phyloP scores from a whole-genome alignment of 2,888 invertebrate genomes.

The Diplolepis rosae region DNA sequence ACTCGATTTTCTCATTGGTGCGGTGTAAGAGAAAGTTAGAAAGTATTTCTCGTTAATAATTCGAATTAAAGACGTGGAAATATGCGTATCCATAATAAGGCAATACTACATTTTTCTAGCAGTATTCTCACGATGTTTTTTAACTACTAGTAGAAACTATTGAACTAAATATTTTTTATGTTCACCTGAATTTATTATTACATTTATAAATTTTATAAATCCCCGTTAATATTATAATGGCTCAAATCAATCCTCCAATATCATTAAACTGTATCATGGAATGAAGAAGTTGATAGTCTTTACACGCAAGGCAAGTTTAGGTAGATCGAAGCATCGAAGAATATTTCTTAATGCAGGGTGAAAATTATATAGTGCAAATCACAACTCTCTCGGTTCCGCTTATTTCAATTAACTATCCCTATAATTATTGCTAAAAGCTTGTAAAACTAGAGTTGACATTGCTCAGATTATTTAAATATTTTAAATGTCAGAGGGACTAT shows the following conservation, averaged over 20 bases:
- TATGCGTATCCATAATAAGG: not conserved
- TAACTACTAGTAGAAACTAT: too few relatives aligned
- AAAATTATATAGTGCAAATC: not conserved
- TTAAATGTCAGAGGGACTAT: too few relatives aligned
- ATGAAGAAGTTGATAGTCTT: not conserved
- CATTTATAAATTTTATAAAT: too few relatives aligned
- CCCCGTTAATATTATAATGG: too few relatives aligned
- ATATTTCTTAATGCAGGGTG: not conserved
- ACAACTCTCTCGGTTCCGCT: not conserved
- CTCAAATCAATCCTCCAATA: not conserved
- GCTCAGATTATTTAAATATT: too few relatives aligned
- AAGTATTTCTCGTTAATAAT: constrained; percentile 11
- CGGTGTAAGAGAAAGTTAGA: constrained; percentile 18
- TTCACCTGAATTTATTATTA: too few relatives aligned
- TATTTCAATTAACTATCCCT: not conserved
- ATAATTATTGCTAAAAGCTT: constrained; percentile 19
- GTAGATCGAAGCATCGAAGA: not conserved
- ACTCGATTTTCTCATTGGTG: not conserved
- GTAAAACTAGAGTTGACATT: not conserved
- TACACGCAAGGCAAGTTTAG: not conserved
- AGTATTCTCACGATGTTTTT: not conserved
- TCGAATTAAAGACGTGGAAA: not conserved
- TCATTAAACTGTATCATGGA: not conserved
- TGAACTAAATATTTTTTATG: too few relatives aligned
- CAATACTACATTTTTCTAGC: not conserved